Evolutionary conservation across 2,888 invertebrate genomes (phyloP), one percentile per base, ranked within the genome.

Genomic region (Nowickia ferox): DNA sequence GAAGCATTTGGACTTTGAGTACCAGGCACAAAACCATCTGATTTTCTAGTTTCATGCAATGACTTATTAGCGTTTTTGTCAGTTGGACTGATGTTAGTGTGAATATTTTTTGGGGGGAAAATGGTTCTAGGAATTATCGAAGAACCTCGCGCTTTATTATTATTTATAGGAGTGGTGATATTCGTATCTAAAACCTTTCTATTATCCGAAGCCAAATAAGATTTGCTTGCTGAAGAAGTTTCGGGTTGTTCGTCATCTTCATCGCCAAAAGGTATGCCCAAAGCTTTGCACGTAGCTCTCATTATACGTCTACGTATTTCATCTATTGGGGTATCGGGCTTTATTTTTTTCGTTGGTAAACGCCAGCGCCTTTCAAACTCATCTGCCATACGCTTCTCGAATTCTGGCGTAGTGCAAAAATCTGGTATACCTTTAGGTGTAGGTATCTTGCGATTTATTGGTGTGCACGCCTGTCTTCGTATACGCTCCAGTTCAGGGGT

Each of bases 301-400:
- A 92, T 88, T 11, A 92, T 89, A 1, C 92, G 89, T 48, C 89
- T 88, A n/a, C 92, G 89, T 57, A 92, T 90, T 51, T 89, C 91
- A 30, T 91, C 88, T 3, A 92, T 89, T 4, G 92, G 92, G 19
- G 92, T 92, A 75, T 92, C 90, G 1, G 92, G 91, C 69, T 89
- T 90, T 2, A 91, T 86, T 79, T 90, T 90, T 40, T 90, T 90
- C 44, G 90, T 91, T 15, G 92, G 92, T 78, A 92, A 85, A 22
- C 91, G 92, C 92, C 92, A 92, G 42, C 92, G 90, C 3, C 90
- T 90, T 84, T 92, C 92, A 44, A 92, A 91, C 22, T 90, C 91
- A 38, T 92, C 92, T 5, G 92, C 92, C 92, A 92, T 92, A 40
- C 92, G 90, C 75, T 91, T 91, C 78, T 92, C 90, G 77, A 91